Percentiles rank a stretch among this genome's conserved stretches.
phyloP scores from a whole-genome alignment of 2,113 vertebrate genomes.

The Percina caprodes region DNA sequence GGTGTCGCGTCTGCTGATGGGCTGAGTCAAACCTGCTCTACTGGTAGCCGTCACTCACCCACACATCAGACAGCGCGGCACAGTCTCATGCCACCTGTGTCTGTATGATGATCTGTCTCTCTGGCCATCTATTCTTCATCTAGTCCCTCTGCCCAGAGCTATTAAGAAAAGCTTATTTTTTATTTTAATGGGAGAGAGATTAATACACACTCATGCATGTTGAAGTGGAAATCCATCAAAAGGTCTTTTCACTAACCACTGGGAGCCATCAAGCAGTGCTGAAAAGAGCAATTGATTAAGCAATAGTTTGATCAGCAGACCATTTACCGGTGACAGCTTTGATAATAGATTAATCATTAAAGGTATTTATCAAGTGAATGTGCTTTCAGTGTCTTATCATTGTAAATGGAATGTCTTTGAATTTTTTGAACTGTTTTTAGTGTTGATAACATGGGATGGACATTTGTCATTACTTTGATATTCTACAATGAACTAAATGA shows the following conservation, averaged over 20 bases:
- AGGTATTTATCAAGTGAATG: slow-evolving; percentile 23
- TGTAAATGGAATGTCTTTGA: not conserved
- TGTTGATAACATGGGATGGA: not conserved
- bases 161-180: slow-evolving; percentile 16
- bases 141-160: slow-evolving; percentile 34
- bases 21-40: slow-evolving; percentile 63
- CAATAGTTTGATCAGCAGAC: slow-evolving; percentile 37
- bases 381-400: not conserved
- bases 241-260: not conserved
- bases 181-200: slow-evolving; percentile 3
- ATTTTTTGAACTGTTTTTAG: not conserved
- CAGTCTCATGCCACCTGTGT: slow-evolving; percentile 70
- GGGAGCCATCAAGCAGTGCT: not conserved
- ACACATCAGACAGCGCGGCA: slow-evolving; percentile 59
- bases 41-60: slow-evolving; percentile 74
- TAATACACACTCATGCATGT: slow-evolving; percentile 6
- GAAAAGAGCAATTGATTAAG: slow-evolving; percentile 9
- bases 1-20: slow-evolving; percentile 69
- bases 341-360: slow-evolving; percentile 15
- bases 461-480: not conserved
- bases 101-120: slow-evolving; percentile 47
- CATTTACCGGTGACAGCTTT: slow-evolving; percentile 13
- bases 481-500: not conserved
- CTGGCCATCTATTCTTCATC: slow-evolving; percentile 39
- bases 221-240: slow-evolving; percentile 28